These are phyloP conservation scores for Rousettus leschenaultii DNA, from an alignment of 2,113 vertebrate genomes.

Conservation along the genomic window DNA sequence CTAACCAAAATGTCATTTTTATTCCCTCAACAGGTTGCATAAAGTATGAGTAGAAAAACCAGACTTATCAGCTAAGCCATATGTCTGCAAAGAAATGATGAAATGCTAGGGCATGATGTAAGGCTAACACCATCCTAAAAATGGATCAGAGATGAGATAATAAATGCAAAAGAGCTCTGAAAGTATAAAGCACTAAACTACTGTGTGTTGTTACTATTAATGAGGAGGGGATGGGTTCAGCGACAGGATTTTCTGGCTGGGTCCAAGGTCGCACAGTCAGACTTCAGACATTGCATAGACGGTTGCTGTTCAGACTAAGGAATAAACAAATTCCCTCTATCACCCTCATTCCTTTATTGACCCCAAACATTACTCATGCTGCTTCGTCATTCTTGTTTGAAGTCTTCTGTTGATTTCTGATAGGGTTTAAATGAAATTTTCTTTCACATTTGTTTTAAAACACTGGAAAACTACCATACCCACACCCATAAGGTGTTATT, in stretches of 20 bases:
- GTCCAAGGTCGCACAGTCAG: conserved; percentile 56
- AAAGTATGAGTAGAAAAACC: conserved; percentile 18
- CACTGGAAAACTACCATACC: neutral
- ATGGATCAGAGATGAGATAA: conserved; percentile 70
- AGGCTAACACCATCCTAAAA: conserved; percentile 62
- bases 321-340: neutral
- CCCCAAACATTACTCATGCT: conserved; percentile 33
- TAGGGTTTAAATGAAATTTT: neutral
- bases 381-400: conserved; percentile 49
- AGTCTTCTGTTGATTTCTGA: conserved; percentile 42
- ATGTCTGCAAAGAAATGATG: conserved; percentile 56
- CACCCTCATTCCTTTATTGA: neutral
- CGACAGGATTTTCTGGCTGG: neutral
- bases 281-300: conserved; percentile 67
- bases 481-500: neutral
- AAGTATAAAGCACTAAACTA: conserved; percentile 39
- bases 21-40: neutral
- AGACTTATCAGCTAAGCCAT: conserved; percentile 21
- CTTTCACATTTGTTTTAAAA: neutral
- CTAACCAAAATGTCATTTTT: neutral
- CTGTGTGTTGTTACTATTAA: conserved; percentile 56
- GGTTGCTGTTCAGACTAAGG: conserved; percentile 25
- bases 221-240: conserved; percentile 33
- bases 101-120: conserved; percentile 65
- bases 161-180: conserved; percentile 57